Base-by-base conservation (phyloP, 1,140 invertebrate genomes). In the Bicyclus anynana region DNA sequence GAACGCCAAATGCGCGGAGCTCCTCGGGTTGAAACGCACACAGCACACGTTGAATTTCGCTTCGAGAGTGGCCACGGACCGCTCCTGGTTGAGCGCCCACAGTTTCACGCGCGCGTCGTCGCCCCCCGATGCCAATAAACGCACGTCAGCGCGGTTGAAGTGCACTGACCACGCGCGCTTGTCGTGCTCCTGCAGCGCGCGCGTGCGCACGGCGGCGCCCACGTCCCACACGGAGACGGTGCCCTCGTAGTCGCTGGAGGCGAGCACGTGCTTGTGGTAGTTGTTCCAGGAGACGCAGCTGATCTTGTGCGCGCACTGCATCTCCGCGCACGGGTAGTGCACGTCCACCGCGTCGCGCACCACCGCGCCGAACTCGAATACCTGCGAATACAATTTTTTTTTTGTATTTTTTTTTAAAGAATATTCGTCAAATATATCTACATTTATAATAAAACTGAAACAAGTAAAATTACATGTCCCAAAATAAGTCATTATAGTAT, bases 81-180 rank as follows among this genome's bases (percentile, higher is more conserved):
- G 93, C 55, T 97, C 96, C 10, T 92, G 91, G 79, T 96, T 96
- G 0, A 97, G 90, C 9, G 96, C 95, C 96, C 97, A 99, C 2
- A 99, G 89, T 89, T 98, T 98, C 1, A 99, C 97, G 80, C 95
- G 93, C 9, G 96, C 94, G 89, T 99, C 97, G 90, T 99, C 97
- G 0, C 96, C 98, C 6, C 97, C 97, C 1, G 96, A 98, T 3
- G 97, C 97, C 53, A 99, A 93, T 9, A 99, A 81, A 52, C 96
- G 91, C 2, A 97, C 96, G 83, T 99, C 97, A 35, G 97, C 94
- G 59, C 94, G 93, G 80, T 98, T 99, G 80, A 98, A 99, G 89
- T 99, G 97, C 7, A 99, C 97, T 65, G 95, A 97, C 97, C 97
- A 99, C 80, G 97, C 98, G 49, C 97, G 90, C 82, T 98, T 98